Percentiles rank a stretch among this genome's conserved stretches.
These are phyloP conservation scores for Rousettus madagascariensis DNA, from an alignment of 2,797 vertebrate species.

Conservation along the genomic window DNA sequence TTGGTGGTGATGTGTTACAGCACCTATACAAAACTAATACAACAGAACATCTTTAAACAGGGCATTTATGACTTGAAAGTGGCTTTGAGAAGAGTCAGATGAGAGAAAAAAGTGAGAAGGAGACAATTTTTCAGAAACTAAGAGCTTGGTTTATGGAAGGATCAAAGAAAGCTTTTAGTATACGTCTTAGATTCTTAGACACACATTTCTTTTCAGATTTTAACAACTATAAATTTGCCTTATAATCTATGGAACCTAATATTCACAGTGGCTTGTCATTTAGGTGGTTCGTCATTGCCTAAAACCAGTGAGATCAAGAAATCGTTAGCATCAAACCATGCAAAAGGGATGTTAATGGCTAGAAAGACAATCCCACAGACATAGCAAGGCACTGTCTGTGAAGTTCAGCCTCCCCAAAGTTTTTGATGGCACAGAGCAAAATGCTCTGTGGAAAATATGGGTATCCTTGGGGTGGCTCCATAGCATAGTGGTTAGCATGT, in stretches of 20 bases:
- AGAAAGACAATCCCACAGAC: not conserved
- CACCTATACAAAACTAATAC: not conserved
- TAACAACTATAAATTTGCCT: not conserved
- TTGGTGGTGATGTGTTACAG: not conserved
- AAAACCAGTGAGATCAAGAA: not conserved
- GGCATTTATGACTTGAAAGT: not conserved
- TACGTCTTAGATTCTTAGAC: not conserved
- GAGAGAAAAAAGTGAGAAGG: not conserved
- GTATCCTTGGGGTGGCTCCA: not conserved
- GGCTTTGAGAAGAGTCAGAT: not conserved
- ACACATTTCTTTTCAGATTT: not conserved
- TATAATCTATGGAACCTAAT: not conserved
- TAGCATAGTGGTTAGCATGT: no score
- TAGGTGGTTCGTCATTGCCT: not conserved
- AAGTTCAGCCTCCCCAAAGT: not conserved
- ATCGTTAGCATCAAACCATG: not conserved
- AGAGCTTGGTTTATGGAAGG: not conserved
- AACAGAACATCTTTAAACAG: not conserved
- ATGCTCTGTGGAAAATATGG: not conserved
- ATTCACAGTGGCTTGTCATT: not conserved
- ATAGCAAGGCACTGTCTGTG: not conserved
- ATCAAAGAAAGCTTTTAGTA: not conserved
- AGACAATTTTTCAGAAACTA: not conserved
- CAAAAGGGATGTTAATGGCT: not conserved
- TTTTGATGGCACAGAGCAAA: not conserved